phyloP scores from a whole-genome alignment of 2,888 invertebrate genomes.

The Dermolepida albohirtum region DNA sequence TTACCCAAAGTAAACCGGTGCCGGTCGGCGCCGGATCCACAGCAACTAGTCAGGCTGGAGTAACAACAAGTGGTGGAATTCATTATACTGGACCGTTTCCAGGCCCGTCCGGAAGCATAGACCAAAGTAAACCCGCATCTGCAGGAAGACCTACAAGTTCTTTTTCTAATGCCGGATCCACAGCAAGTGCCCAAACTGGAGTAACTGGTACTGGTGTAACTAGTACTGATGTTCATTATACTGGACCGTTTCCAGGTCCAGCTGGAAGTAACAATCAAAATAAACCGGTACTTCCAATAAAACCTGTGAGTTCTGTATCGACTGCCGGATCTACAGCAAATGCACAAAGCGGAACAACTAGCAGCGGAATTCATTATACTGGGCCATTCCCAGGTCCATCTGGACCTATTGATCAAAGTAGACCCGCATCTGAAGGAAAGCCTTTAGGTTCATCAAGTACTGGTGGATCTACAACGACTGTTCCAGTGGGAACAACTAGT shows the following conservation, averaged over 20 bases:
- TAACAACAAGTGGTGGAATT: conserved; percentile 12
- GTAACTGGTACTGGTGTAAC: background rate
- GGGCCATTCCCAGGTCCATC: conserved; percentile 41
- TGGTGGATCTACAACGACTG: background rate
- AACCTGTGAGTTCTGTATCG: conserved; percentile 1
- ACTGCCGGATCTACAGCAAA: conserved; percentile 1
- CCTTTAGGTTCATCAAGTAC: background rate
- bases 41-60: background rate
- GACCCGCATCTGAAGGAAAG: background rate
- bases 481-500: background rate
- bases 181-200: background rate
- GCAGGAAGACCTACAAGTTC: background rate
- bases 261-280: conserved; percentile 44
- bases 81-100: conserved; percentile 45
- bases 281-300: conserved; percentile 34
- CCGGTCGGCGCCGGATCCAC: conserved; percentile 7
- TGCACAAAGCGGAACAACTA: background rate
- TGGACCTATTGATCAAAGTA: conserved; percentile 14
- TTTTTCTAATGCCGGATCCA: conserved; percentile 1
- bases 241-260: conserved; percentile 46
- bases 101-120: conserved; percentile 44
- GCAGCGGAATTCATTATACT: conserved; percentile 21
- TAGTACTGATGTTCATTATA: conserved; percentile 30
- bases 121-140: conserved; percentile 44
- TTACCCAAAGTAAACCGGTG: conserved; percentile 45